Evolutionary conservation across 2,113 vertebrate species (phyloP), one percentile per base, ranked within the genome.

Genomic region (Rostratula benghalensis): DNA sequence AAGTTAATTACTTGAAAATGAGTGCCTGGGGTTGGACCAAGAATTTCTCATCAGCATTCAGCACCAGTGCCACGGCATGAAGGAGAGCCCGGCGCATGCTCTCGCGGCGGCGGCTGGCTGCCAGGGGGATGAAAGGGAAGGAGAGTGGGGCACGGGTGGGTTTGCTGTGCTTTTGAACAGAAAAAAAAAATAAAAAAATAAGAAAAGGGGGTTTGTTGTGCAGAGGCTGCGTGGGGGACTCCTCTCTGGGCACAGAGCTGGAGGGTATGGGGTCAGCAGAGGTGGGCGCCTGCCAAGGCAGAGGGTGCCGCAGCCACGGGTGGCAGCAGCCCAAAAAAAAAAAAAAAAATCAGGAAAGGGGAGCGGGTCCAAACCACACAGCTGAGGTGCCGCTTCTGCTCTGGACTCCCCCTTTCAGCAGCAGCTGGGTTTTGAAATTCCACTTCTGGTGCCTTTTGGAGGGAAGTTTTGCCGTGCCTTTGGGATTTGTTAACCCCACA

Each of bases 1-100:
- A 96, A 96, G 96, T 96, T 97, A 96, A 97, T 97, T 95, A 96
- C 96, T 97, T 85, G 95, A 96, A 96, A 96, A 97, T 94, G 95
- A 96, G 96, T 74, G 94, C 94, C 94, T 97, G 95, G 94, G 94
- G 93, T 96, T 86, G 96, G 92, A 88, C 95, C 96, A 97, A 93
- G 95, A 88, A 93, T 91, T 94, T n/a, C 95, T 96, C 96, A 96
- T 97, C 95, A 97, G 96, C 94, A 96, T 96, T 95, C 96, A 94
- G 93, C 93, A 88, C 37, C 91, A 43, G 94, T 80, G 95, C 61
- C 87, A 73, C 0, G 67, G 91, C 13, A 15, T 2, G 84, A 37
- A 33, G 89, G 90, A 80, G 93, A 94, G 87, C 84, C 83, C 4
- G 3, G 89, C 74, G 79, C 89, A 87, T 48, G 95, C 93, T 84